Base-by-base conservation (phyloP, 2,797 vertebrate species). In the Ctenosaura bakeri region DNA sequence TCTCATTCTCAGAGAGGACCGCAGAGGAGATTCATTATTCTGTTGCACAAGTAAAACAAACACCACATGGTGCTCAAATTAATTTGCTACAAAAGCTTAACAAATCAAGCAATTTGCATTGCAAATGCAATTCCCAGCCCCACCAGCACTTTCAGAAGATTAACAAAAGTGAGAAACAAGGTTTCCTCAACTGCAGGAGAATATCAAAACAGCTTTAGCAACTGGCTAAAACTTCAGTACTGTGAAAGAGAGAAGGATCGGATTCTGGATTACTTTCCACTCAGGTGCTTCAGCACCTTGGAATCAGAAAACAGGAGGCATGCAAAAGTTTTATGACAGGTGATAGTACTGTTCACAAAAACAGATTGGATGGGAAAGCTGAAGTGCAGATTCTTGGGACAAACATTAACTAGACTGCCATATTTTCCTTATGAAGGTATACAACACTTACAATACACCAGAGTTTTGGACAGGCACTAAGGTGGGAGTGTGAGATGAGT, bases 61-160 rank as follows among this genome's bases (percentile, higher is more conserved):
- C 94, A 90, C 93, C 93, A 78, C 94, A 88, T 93, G 54, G 82
- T 78, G 81, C n/a, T 90, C 90, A 22, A 92, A 96, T 95, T 92
- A 95, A 96, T 94, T 95, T 93, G 69, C 20, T 35, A 71, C 50
- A 94, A 93, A 95, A 80, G 90, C 94, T 88, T 94, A 95, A 95
- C 95, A 95, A 96, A 96, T 94, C 82, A 74, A 80, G 12, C 79
- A 87, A 88, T 96, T 95, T 97, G 95, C 94, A 96, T 95, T 95
- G 94, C 93, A 96, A 94, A 96, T 95, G 38, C 1, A 62, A 94
- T 95, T 95, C 94, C 95, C 94, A 90, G 94, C 91, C 88, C 92
- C 89, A 86, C 92, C 91, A 94, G 52, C 92, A 85, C 90, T 91
- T 91, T 90, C 87, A 88, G 94, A 93, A 94, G 88, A 89, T 93